phyloP scores from a whole-genome alignment of 2,888 invertebrate species.

The Cyaniris semiargus region DNA sequence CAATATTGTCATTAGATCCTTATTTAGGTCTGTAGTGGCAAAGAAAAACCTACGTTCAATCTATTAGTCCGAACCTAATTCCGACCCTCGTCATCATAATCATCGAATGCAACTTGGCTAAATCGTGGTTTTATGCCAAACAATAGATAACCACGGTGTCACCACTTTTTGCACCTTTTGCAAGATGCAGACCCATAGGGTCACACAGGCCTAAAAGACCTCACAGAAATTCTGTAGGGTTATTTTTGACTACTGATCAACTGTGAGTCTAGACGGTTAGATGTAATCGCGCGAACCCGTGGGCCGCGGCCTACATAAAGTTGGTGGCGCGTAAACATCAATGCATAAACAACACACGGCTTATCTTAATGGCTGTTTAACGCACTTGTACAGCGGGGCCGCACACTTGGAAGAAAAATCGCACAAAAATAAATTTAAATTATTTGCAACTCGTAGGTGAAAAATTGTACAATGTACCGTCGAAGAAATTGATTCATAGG shows the following conservation, averaged over 20 bases:
- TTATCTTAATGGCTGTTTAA: conserved; percentile 24
- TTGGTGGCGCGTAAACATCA: conserved; percentile 4
- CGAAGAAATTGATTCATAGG: neutral
- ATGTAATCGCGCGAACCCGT: neutral
- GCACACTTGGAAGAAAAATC: neutral
- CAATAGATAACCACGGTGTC: too few relatives aligned
- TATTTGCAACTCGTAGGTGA: neutral
- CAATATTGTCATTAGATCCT: too few relatives aligned
- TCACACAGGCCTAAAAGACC: too few relatives aligned
- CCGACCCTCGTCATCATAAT: too few relatives aligned
- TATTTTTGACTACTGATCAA: neutral
- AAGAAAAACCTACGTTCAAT: too few relatives aligned
- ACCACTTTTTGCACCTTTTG: too few relatives aligned
- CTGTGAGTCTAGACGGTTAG: neutral
- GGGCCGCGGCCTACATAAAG: neutral
- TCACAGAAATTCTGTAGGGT: too few relatives aligned
- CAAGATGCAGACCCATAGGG: too few relatives aligned
- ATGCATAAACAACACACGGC: conserved; percentile 9
- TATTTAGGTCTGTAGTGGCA: too few relatives aligned
- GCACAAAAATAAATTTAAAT: neutral
- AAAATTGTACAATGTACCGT: neutral
- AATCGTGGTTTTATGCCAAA: too few relatives aligned
- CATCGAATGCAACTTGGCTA: too few relatives aligned
- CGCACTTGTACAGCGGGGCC: neutral
- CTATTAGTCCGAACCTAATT: too few relatives aligned